Evolutionary conservation across 2,888 invertebrate genomes (phyloP), one percentile per base, ranked within the genome.

Genomic region (Eugnorisma glareosa): DNA sequence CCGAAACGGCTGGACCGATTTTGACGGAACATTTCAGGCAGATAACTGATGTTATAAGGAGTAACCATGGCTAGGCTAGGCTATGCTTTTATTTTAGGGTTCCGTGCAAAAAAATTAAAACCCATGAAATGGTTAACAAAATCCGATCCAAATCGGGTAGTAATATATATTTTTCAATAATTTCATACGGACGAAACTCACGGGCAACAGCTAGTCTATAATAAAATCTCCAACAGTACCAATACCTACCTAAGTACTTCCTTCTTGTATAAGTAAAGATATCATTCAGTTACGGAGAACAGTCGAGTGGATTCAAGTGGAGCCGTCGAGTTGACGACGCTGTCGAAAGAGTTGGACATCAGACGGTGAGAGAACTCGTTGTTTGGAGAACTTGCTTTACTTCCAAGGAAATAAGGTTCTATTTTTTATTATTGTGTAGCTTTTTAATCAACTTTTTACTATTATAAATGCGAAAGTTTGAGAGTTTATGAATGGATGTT

Each of bases 291-390:
- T 76, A 59, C 59, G 28, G 67, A 85, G 83, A 73, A 81, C 59
- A 67, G 85, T 85, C 73, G 82, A 81, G 76, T 75, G 69, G 66
- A 81, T 64, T 85, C 66, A 61, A 85, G 85, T 75, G 67, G 54
- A 40, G 54, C 70, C 48, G 81, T 80, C 68, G 59, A 75, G 51
- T 69, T 54, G 85, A 80, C 67, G 51, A 48, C 54, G 54, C 18
- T 61, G 85, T 75, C 68, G 75, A 75, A 82, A 80, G 57, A 84
- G 57, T 51, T 64, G 84, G 43, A 59, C 48, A 59, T 84, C 67
- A 59, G 78, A 57, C 84, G 31, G 28, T 40, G 15, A 57, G 48
- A 21, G 69, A 69, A 78, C 66, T 83, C 68, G 61, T 82, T 67
- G 75, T n/a, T 81, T 82, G 40, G 15, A 74, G 77, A 76, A 76